phyloP scores from a whole-genome alignment of 2,797 vertebrate genomes.

The Steatocranus sp. region DNA sequence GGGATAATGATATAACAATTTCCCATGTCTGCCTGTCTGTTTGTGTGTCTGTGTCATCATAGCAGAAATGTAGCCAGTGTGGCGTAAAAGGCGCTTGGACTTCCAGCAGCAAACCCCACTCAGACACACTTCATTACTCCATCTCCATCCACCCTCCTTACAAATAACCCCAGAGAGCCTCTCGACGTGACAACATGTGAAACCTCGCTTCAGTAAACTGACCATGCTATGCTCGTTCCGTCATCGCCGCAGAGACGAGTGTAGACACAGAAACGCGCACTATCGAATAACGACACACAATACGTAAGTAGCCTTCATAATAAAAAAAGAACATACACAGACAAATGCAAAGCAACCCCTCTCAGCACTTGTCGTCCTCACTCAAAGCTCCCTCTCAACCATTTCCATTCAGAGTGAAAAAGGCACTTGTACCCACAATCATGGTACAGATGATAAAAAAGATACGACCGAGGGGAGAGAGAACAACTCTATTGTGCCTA shows the following conservation, averaged over 20 bases:
- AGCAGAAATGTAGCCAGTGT: constrained; percentile 33
- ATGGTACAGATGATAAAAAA: constrained; percentile 30
- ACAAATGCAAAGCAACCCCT: constrained; percentile 17
- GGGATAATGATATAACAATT: constrained; percentile 26
- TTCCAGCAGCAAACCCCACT: constrained; percentile 54
- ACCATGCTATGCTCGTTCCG: not conserved
- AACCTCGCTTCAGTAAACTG: constrained; percentile 25
- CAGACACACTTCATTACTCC: constrained; percentile 64
- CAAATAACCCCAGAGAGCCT: constrained; percentile 49
- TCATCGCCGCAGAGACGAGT: not conserved
- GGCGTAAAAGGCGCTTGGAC: constrained; percentile 43
- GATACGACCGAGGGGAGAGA: constrained; percentile 4
- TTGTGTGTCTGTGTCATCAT: not conserved
- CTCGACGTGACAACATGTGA: constrained; percentile 32
- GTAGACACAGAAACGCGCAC: not conserved
- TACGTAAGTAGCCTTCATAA: not conserved
- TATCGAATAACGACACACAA: not conserved
- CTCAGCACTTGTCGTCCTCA: constrained; percentile 3
- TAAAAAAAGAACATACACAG: not conserved
- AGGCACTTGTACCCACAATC: constrained; percentile 32
- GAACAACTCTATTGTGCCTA: constrained; percentile 21
- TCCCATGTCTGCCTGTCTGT: not conserved
- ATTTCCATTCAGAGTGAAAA: constrained; percentile 27
- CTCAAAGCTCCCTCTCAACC: constrained; percentile 15
- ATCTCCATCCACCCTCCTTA: constrained; percentile 47